Evolutionary conservation across 2,888 invertebrate genomes (phyloP), one percentile per base, ranked within the genome.

Genomic region (Macrostomum cliftonense): DNA sequence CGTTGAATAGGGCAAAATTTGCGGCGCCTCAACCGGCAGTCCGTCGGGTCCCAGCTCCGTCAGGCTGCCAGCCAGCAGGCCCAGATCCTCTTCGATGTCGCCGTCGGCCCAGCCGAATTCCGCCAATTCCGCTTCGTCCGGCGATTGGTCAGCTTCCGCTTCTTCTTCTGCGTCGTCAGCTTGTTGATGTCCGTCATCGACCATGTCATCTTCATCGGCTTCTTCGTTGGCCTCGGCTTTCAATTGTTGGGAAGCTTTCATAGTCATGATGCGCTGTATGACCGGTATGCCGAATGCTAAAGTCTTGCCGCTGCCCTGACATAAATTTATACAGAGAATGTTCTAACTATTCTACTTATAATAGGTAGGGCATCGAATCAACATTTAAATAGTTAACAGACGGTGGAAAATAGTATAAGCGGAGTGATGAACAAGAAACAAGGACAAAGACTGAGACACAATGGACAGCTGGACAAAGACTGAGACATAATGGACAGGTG

Each of bases 221-320:
- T 44, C 51, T 48, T 52, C 50, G 20, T 36, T 44, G 37, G 36
- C 45, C 12, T 45, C 39, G 12, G 37, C 54, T 16, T 50, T n/a
- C n/a, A n/a, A n/a, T n/a, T n/a, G n/a, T n/a, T n/a, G n/a, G n/a
- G n/a, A n/a, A n/a, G n/a, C n/a, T 38, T 39, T 36, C 21, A 37
- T 46, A 17, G 17, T 38, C 19, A 91, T 71, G 54, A 93, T 88
- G 14, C 85, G 84, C 47, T 79, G 74, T 50, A 97, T 71, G 40
- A 97, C 80, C 12, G 97, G 97, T 51, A 97, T 82, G 1, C 86
- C 91, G 73, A 95, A 97, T 0, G 95, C 95, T 46, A 97, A 72
- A 0, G 97, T 97, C 75, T 97, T 97, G 0, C 97, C 97, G 70
- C 91, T 93, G 0, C 97, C 97, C 74, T 75, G 55, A 49, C 14